Evolutionary conservation across 2,113 vertebrate genomes (phyloP).

Genomic region (Acanthisitta chloris): DNA sequence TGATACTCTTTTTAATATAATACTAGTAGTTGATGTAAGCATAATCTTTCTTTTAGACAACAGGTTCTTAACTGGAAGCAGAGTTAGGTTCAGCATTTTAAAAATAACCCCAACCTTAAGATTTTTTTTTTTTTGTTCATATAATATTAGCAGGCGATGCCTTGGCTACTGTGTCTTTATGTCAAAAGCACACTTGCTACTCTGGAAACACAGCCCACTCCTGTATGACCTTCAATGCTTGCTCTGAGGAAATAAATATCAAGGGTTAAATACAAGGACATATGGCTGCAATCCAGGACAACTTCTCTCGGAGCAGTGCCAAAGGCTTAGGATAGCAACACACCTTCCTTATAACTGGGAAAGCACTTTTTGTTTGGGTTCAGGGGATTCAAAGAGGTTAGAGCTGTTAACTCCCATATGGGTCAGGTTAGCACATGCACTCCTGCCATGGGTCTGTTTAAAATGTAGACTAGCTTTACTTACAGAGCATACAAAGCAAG

Average conservation of each 20-base stretch:
- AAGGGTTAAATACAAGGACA: background rate
- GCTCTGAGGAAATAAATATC: fast-evolving
- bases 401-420: background rate
- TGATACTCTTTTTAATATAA: background rate
- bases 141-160: background rate
- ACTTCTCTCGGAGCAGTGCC: background rate
- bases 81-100: background rate
- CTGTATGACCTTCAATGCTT: background rate
- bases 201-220: background rate
- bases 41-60: background rate
- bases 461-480: constrained; percentile 23
- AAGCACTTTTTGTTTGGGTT: constrained; percentile 15
- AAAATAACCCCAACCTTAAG: background rate
- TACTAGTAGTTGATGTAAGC: background rate
- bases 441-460: background rate
- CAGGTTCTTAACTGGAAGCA: background rate
- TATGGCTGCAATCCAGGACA: background rate
- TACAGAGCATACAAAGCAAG: constrained; percentile 96
- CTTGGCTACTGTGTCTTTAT: background rate
- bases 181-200: background rate
- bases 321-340: constrained; percentile 16
- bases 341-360: constrained; percentile 9
- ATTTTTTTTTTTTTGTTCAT: background rate
- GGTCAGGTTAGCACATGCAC: background rate
- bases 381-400: background rate